phyloP scores from a whole-genome alignment of 2,113 vertebrate genomes.

The Psettodes erumei region DNA sequence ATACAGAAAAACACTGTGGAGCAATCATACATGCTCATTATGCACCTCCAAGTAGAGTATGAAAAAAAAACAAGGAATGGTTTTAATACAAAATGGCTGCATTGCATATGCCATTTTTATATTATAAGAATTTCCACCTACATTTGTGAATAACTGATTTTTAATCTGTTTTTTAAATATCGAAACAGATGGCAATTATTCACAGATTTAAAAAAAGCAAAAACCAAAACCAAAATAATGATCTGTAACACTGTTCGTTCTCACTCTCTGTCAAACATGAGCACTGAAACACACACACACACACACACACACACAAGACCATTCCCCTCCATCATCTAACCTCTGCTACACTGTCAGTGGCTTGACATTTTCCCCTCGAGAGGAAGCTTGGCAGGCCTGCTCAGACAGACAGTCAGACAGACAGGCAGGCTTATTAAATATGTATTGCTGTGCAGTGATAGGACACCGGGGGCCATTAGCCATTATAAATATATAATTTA shows the following conservation, averaged over 20 bases:
- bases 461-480: slow-evolving; percentile 73
- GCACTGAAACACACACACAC: slow-evolving; percentile 4
- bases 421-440: slow-evolving; percentile 75
- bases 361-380: slow-evolving; percentile 58
- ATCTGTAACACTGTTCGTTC: not conserved
- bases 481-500: slow-evolving; percentile 75
- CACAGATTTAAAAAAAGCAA: not conserved
- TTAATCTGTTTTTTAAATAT: not conserved
- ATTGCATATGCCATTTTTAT: not conserved
- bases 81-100: not conserved
- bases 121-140: not conserved
- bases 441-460: slow-evolving; percentile 71
- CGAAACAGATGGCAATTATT: not conserved
- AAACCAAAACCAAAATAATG: not conserved
- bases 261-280: slow-evolving; percentile 24
- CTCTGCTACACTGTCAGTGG: slow-evolving; percentile 44
- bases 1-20: not conserved
- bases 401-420: slow-evolving; percentile 51
- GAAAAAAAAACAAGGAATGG: not conserved
- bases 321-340: slow-evolving; percentile 37
- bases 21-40: not conserved
- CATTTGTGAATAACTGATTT: not conserved
- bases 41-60: not conserved
- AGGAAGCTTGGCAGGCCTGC: slow-evolving; percentile 33
- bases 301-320: slow-evolving; percentile 24